Evolutionary conservation across 2,888 invertebrate species (phyloP).

Genomic region (Tenthredo livida): DNA sequence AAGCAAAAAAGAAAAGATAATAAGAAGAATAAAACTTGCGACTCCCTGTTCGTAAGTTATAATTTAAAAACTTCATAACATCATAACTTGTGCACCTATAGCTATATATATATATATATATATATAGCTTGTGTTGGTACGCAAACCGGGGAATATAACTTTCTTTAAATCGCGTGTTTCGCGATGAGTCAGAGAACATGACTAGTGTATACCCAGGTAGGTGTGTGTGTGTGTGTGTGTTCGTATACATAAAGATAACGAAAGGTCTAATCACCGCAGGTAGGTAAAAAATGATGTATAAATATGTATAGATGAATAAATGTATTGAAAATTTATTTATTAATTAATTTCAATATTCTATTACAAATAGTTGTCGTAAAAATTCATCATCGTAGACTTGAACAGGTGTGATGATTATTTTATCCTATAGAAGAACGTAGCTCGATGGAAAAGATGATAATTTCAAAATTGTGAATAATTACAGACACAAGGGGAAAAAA

Average conservation of each 20-base stretch:
- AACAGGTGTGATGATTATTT: not conserved
- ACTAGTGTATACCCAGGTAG: not conserved
- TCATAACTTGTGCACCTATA: not conserved
- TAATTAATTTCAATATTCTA: not conserved
- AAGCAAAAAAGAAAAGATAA: not conserved
- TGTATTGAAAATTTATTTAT: not conserved
- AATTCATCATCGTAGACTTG: not conserved
- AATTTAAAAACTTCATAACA: not conserved
- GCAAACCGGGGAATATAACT: not conserved
- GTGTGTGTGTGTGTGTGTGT: not conserved
- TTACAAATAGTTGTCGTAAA: not conserved
- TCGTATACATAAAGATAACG: not conserved
- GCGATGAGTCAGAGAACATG: constrained; percentile 32
- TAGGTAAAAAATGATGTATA: not conserved
- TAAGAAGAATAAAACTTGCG: not conserved
- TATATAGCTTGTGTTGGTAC: no score
- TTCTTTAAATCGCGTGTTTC: constrained; percentile 20
- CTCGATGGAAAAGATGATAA: not conserved
- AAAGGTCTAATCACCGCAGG: not conserved
- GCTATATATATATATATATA: no score
- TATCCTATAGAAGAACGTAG: not conserved
- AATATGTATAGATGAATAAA: not conserved
- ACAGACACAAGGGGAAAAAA: not conserved
- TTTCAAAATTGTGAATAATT: not conserved
- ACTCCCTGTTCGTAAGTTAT: not conserved